Evolutionary conservation across 2,113 vertebrate genomes (phyloP).

Genomic region (Sinocyclocheilus anshuiensis): DNA sequence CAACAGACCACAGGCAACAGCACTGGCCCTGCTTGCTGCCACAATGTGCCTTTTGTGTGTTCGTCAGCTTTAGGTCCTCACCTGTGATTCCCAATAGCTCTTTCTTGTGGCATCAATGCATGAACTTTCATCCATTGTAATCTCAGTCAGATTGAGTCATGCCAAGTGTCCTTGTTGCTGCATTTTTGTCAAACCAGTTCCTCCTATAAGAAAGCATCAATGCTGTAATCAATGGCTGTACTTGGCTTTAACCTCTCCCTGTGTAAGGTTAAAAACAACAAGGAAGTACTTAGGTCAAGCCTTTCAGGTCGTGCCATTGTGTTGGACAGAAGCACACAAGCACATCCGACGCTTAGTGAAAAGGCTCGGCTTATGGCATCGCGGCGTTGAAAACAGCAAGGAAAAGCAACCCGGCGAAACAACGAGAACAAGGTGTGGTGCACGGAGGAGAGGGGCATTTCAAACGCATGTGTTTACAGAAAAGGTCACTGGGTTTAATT

Average conservation of each 20-base stretch:
- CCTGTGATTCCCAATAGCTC: not conserved
- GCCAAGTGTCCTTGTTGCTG: conserved; percentile 9
- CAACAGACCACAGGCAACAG: not conserved
- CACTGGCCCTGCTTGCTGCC: not conserved
- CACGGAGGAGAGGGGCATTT: conserved; percentile 30
- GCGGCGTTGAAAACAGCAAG: not conserved
- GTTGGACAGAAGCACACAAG: conserved; percentile 4
- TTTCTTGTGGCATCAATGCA: not conserved
- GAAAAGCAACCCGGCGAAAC: not conserved
- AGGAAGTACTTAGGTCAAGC: conserved; percentile 17
- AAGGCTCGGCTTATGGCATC: not conserved
- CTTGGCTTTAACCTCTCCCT: conserved; percentile 17
- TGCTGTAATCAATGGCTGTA: not conserved
- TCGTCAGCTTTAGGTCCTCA: not conserved
- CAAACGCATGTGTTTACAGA: conserved; percentile 38
- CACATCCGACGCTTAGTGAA: conserved; percentile 27
- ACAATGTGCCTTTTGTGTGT: not conserved
- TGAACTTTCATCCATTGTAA: conserved; percentile 7
- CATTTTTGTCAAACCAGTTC: conserved; percentile 13
- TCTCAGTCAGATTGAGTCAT: not conserved
- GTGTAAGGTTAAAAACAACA: conserved; percentile 9
- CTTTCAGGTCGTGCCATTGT: conserved; percentile 25
- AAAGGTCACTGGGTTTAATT: conserved; percentile 54
- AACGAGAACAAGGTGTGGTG: conserved; percentile 14
- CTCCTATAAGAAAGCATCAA: conserved; percentile 2